These are phyloP conservation scores for Siphamia tubifer DNA, from an alignment of 2,113 vertebrate genomes.

Conservation along the genomic window DNA sequence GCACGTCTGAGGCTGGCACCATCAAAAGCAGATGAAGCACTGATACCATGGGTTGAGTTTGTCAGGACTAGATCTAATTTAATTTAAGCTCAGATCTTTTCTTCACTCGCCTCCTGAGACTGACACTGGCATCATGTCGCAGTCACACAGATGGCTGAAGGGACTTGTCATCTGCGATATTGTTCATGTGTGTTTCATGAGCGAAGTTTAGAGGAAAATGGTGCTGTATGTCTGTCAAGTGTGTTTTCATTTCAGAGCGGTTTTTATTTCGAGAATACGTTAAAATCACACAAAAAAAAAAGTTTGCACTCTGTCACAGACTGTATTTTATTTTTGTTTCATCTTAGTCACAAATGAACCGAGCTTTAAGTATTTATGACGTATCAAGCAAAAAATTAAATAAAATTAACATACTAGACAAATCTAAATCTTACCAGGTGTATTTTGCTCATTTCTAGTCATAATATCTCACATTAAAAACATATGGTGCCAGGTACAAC, in stretches of 20 bases:
- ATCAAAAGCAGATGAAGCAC: conserved; percentile 13
- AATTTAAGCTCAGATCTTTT: conserved; percentile 42
- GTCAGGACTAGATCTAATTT: conserved; percentile 49
- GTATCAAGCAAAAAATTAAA: too few species aligned
- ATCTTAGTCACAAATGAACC: conserved; percentile 8
- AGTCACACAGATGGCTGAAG: conserved; percentile 57
- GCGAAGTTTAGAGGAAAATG: conserved; percentile 14
- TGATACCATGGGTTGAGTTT: conserved; percentile 36
- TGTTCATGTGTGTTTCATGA: conserved; percentile 12
- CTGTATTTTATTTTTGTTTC: background rate
- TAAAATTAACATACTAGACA: too few species aligned
- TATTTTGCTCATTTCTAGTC: too few species aligned
- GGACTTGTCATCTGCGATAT: conserved; percentile 49
- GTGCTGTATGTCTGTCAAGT: conserved; percentile 4
- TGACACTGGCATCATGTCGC: conserved; percentile 43
- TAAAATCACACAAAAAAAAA: background rate
- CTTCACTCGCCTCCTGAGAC: conserved; percentile 16
- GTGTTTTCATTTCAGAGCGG: background rate
- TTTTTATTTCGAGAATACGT: background rate
- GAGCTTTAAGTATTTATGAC: background rate
- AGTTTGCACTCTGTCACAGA: background rate
- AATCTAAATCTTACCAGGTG: too few species aligned
- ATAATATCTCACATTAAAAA: too few species aligned
- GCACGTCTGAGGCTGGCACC: conserved; percentile 5
- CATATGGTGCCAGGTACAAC: too few species aligned